Evolutionary conservation across 2,888 invertebrate genomes (phyloP), one percentile per base, ranked within the genome.

Genomic region (Tachina grossa): DNA sequence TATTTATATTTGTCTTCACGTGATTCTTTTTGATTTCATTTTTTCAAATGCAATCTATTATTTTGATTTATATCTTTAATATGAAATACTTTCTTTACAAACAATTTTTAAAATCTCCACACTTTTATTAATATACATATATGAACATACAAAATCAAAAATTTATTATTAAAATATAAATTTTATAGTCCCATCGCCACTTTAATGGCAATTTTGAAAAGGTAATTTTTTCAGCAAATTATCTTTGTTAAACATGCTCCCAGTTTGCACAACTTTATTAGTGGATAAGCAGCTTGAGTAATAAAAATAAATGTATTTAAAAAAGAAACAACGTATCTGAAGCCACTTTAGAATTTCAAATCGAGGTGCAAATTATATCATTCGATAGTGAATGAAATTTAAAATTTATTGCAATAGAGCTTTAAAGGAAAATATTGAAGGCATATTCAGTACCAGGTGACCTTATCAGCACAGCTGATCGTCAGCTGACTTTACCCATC

Each of bases 151-250:
- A 51, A 47, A 49, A 39, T 51, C 22, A 16, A 59, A 41, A 72
- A 45, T 45, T 10, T 59, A 5, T 49, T 47, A n/a, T 57, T 55
- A 55, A 41, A 43, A 59, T 65, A 43, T 13, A 57, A 59, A 65
- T 66, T 61, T 57, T 85, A 68, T 87, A 97, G 97, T 97, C 97
- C 97, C 94, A 96, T 97, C 95, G 97, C 97, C 95, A 97, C 96
- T 94, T 96, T 97, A 95, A 97, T 97, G 97, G 97, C 96, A 94
- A 96, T 97, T 93, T 95, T 97, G 93, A 96, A 96, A 96, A 97
- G 97, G 97, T 97, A 97, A 96, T 94, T 94, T 94, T 59, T 76
- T 72, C 41, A n/a, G 45, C 10, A 41, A 49, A 82, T 31, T 47
- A 13, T 72, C 55, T 75, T 59, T 45, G n/a, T 19, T 39, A 39